A percentile compares a stretch with the other conserved stretches of the same genome.
These are phyloP conservation scores for Ladona fulva DNA, from an alignment of 1,140 invertebrate species.

Conservation along the genomic window DNA sequence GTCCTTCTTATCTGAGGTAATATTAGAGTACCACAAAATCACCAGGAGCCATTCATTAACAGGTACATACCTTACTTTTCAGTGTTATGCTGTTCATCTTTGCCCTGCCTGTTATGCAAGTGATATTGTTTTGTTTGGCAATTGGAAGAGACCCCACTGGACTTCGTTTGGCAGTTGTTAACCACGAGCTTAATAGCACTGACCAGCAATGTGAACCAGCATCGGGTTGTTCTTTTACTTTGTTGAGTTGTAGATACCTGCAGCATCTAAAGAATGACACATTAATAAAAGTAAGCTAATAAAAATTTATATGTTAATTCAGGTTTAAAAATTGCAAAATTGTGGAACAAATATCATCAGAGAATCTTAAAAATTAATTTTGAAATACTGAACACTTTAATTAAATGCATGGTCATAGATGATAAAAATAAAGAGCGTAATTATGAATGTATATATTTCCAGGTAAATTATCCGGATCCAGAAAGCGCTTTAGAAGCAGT, in stretches of 20 bases:
- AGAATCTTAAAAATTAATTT: not conserved
- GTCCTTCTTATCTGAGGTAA: no score
- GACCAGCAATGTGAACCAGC: conserved; percentile 38
- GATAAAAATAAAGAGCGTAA: not conserved
- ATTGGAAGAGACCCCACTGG: conserved; percentile 84
- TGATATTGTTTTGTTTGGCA: conserved; percentile 89
- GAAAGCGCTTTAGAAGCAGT: conserved; percentile 62
- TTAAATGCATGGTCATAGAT: not conserved
- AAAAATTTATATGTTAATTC: not conserved
- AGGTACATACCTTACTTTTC: conserved; percentile 16
- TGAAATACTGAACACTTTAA: not conserved
- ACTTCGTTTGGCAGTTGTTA: conserved; percentile 76
- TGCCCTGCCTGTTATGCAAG: conserved; percentile 82
- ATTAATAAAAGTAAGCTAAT: conserved; percentile 42
- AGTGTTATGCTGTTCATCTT: conserved; percentile 89
- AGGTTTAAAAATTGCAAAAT: not conserved
- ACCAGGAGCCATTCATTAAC: no score
- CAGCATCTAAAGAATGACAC: conserved; percentile 53
- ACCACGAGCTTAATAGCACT: conserved; percentile 59
- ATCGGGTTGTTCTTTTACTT: conserved; percentile 54
- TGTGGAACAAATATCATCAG: not conserved
- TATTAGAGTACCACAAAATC: no score
- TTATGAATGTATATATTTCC: conserved; percentile 27
- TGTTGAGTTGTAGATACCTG: conserved; percentile 67
- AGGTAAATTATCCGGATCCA: conserved; percentile 53